phyloP scores from a whole-genome alignment of 2,113 vertebrate genomes.

The Xiphophorus maculatus region DNA sequence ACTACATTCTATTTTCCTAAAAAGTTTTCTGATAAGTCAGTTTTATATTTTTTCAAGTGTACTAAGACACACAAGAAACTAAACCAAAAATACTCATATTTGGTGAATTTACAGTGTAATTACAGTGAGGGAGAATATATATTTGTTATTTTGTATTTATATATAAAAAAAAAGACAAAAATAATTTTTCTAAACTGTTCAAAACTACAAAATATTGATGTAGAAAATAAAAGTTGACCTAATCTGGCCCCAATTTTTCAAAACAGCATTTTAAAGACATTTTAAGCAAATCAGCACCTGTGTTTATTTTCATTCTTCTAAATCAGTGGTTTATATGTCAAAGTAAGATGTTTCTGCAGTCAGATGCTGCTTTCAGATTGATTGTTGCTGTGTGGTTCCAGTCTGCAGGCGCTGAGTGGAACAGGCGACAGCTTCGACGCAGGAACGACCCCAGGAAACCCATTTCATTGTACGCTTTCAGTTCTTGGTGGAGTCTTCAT shows the following conservation, averaged over 20 bases:
- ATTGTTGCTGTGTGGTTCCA: constrained; percentile 32
- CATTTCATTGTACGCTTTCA: constrained; percentile 75
- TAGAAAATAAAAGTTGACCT: background rate
- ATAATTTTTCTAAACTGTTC: background rate
- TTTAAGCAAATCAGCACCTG: background rate
- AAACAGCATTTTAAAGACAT: background rate
- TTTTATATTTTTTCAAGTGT: no score
- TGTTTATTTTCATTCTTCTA: background rate
- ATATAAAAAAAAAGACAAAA: background rate
- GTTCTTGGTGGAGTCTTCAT: background rate
- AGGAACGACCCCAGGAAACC: constrained; percentile 68
- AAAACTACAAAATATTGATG: background rate
- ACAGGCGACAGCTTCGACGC: constrained; percentile 75
- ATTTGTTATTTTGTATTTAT: no score
- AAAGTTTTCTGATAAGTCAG: no score
- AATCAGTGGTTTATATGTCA: background rate
- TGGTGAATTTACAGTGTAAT: no score
- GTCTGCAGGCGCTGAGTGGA: constrained; percentile 79
- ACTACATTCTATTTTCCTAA: no score
- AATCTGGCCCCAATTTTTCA: background rate
- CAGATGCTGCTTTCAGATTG: background rate
- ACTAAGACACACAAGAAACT: no score
- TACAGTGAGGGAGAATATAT: background rate
- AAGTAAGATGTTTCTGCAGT: background rate
- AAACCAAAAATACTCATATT: no score